phyloP scores from a whole-genome alignment of 2,888 invertebrate species.

The Pseudolycoriella hygida region DNA sequence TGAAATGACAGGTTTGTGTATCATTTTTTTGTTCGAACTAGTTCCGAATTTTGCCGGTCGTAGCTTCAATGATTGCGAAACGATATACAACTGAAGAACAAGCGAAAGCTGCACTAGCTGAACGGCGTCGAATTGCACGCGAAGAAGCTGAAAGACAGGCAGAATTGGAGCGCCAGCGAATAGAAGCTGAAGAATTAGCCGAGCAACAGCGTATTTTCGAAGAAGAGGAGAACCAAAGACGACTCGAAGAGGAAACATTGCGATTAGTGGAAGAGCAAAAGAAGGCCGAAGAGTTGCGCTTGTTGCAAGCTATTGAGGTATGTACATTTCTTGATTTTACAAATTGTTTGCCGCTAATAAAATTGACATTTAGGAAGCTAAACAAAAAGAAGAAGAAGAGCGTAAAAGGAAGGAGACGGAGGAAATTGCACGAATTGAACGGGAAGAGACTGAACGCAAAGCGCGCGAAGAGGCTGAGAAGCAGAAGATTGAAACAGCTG shows the following conservation, averaged over 20 bases:
- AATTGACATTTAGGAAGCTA: slow-evolving; percentile 50
- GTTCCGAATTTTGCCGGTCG: too few species aligned
- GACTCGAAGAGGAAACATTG: slow-evolving; percentile 63
- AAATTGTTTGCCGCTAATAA: too few species aligned
- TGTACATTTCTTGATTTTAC: too few species aligned
- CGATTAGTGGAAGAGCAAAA: slow-evolving; percentile 65
- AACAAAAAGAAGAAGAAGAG: slow-evolving; percentile 63
- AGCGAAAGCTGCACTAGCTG: slow-evolving; percentile 86
- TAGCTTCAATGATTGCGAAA: slow-evolving; percentile 48
- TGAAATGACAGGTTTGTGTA: slow-evolving; percentile 4
- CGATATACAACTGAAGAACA: slow-evolving; percentile 79
- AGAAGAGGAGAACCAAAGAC: slow-evolving; percentile 71
- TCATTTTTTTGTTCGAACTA: too few species aligned
- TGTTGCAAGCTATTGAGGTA: slow-evolving; percentile 65
- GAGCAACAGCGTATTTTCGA: slow-evolving; percentile 50
- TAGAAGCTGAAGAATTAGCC: slow-evolving; percentile 53
- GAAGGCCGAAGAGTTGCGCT: slow-evolving; percentile 66
- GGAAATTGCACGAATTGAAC: slow-evolving; percentile 41
- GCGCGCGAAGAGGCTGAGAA: slow-evolving; percentile 76
- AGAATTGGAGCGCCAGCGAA: slow-evolving; percentile 57
- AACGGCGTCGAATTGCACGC: slow-evolving; percentile 67
- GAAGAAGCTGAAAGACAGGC: slow-evolving; percentile 87
- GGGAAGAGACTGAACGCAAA: slow-evolving; percentile 59
- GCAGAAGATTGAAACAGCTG: slow-evolving; percentile 64
- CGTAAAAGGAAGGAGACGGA: slow-evolving; percentile 48